Evolutionary conservation across 1,140 invertebrate species (phyloP), one percentile per base, ranked within the genome.

Genomic region (Acyrthosiphon pisum): DNA sequence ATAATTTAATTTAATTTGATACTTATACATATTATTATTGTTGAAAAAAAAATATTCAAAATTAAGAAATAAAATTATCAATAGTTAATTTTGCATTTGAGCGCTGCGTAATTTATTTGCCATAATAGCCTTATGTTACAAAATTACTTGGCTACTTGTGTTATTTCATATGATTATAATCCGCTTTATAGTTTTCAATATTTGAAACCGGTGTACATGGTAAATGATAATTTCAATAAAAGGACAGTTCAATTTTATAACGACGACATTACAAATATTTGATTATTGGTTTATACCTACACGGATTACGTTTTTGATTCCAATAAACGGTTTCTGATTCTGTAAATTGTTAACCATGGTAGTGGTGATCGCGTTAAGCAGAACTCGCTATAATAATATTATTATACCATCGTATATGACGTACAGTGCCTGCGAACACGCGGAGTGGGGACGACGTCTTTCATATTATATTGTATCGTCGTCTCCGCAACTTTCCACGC

Each of bases 401-500:
- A 68, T 68, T n/a, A 68, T 18, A 14, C 60, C 1, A 68, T 56
- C 60, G 60, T 68, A 68, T n/a, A 76, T 14, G 60, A 76, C 30
- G 9, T 30, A 35, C 6, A 68, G 60, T 18, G 60, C 30, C 60
- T 3, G 60, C 14, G 11, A 76, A n/a, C 60, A n/a, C 6, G 60
- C 60, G n/a, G 60, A 30, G 41, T 41, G 30, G 60, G 60, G 30
- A n/a, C 14, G 30, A 14, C 60, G 60, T 76, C 30, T 76, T 76
- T 76, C 20, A n/a, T 76, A 68, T 18, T n/a, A 68, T 18, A 76
- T n/a, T 88, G 44, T 26, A 26, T 88, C 86, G 30, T 48, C 86
- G 91, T 6, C 91, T 35, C 81, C 46, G 23, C 46, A 41, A 92
- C 91, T 92, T 92, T 92, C 76, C 81, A 30, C 81, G 90, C 6